A percentile compares a stretch with the other conserved stretches of the same genome.
Conservation (phyloP, 2,113 vertebrate species). For the Pangasianodon hypophthalmus region DNA sequence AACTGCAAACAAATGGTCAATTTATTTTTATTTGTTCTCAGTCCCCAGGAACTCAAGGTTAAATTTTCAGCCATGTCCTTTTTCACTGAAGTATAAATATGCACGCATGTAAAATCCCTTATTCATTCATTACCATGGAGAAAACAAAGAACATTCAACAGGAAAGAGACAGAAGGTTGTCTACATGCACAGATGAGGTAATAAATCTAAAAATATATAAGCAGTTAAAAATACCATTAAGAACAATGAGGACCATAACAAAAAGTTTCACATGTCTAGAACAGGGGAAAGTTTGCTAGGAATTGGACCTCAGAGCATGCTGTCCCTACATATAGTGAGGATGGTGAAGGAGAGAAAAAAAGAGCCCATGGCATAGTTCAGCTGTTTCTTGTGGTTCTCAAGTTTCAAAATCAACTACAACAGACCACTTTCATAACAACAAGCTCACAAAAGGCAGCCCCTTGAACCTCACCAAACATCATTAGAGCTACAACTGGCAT, state of each 20-base stretch:
- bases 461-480: background rate
- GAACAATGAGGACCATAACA: background rate
- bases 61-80: background rate
- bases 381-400: too few relatives aligned
- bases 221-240: background rate
- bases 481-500: background rate
- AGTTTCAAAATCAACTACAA: background rate
- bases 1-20: too few relatives aligned
- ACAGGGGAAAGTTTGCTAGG: too few relatives aligned
- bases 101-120: background rate
- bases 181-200: too few relatives aligned
- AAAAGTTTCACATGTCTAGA: too few relatives aligned
- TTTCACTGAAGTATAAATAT: background rate
- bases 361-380: too few relatives aligned
- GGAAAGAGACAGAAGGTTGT: background rate
- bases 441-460: background rate
- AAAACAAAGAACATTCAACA: background rate
- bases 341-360: too few relatives aligned
- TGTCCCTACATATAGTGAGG: too few relatives aligned
- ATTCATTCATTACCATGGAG: background rate
- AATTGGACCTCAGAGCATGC: too few relatives aligned
- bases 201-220: too few relatives aligned
- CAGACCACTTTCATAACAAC: background rate
- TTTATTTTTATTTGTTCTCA: too few relatives aligned
- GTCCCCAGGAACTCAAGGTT: background rate